Base-by-base conservation (phyloP, 2,888 invertebrate species). In the Dicyrtomina minuta region DNA sequence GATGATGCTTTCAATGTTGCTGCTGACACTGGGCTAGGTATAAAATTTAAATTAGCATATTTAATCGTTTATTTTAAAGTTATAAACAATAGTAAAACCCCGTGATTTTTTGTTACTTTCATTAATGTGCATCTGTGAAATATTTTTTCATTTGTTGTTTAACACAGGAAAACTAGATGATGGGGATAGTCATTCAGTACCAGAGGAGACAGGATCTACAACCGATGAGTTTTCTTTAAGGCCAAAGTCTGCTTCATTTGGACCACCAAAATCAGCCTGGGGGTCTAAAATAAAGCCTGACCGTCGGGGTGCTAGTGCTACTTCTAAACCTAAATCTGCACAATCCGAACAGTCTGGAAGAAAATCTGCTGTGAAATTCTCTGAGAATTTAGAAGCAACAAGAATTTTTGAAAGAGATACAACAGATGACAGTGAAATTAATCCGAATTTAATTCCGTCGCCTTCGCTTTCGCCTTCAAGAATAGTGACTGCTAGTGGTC, bases 1-100 rank as follows among this genome's bases (percentile, higher is more conserved):
- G 91, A 91, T 79, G 91, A 91, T 78, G 90, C 91, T 0, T 90
- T 90, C 83, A 90, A 89, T 72, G 83, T 90, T 41, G 77, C n/a
- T n/a, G n/a, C n/a, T n/a, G n/a, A n/a, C n/a, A n/a, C n/a, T 78
- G 73, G 77, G 77, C 74, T 68, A 74, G n/a, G 15, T 20, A 10
- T 26, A 15, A 44, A 15, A 22, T 12, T 41, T 41, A 8, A 8
- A 41, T 41, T 12, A 12, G 8, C 43, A 41, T 41, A 41, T 41
- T 41, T 13, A 41, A 41, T n/a, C n/a, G n/a, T n/a, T n/a, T n/a
- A n/a, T n/a, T n/a, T n/a, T n/a, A n/a, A n/a, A n/a, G n/a, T n/a
- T n/a, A n/a, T n/a, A n/a, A n/a, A n/a, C n/a, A n/a, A n/a, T n/a
- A n/a, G n/a, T n/a, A n/a, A n/a, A n/a, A n/a, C n/a, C n/a, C n/a